Evolutionary conservation across 2,113 vertebrate genomes (phyloP), one percentile per base, ranked within the genome.

Genomic region (Coptodon rendalli): DNA sequence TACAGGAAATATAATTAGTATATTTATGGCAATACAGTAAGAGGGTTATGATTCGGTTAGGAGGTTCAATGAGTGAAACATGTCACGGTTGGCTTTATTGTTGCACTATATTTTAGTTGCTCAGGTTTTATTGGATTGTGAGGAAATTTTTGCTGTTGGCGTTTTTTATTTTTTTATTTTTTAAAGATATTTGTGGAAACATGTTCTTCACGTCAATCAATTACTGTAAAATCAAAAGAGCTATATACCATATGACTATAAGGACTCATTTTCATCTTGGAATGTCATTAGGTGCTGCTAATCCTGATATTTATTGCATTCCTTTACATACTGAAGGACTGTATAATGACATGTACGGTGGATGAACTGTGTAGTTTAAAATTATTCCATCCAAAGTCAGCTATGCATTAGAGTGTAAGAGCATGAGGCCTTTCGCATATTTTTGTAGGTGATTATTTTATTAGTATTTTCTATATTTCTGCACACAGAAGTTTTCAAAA

Each of bases 281-380:
- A 71, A 43, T 40, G n/a, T 24, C n/a, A 40, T 40, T 22, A 1
- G 0, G 2, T 71, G 36, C n/a, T 68, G 36, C 34, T 40, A n/a
- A 24, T 40, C 66, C 36, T 43, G 5, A 24, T 43, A 43, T 14
- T 71, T 43, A 24, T 40, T 43, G n/a, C 36, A 71, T 3, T 71
- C n/a, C n/a, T 71, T 71, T 4, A 14, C 66, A 24, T 43, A 71
- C 66, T 71, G 66, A 71, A 71, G 12, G 36, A 16, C 9, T 71
- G 66, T 24, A 71, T 43, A 24, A 40, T 0, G 1, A 40, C 11
- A 0, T 6, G 19, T 68, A 40, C 22, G n/a, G 11, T 71, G 12
- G 66, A 14, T 71, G 24, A 40, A 22, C 7, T 71, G 36, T 24
- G 63, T 22, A 71, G 36, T 66, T 38, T 66, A 43, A 71, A 71